Base-by-base conservation (phyloP, 2,797 vertebrate species). In the Rhincodon typus region DNA sequence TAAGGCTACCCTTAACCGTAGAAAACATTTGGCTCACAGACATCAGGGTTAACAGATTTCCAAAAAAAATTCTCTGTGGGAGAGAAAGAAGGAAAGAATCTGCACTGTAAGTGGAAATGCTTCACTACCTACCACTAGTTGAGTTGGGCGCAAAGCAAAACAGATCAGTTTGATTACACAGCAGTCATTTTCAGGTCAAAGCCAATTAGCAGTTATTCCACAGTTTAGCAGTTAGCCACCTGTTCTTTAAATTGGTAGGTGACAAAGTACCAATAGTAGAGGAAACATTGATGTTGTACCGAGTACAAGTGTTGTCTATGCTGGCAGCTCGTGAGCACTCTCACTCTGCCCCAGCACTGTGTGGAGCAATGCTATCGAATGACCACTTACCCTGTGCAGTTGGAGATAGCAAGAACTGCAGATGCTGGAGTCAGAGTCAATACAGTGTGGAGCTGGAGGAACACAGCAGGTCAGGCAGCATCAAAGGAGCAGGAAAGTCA, bases 211-310 rank as follows among this genome's bases (percentile, higher is more conserved):
- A 94, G n/a, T 70, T 70, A 94, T 94, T 42, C 69, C 91, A 94
- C 67, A 69, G 66, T 94, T 94, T 70, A 94, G 66, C 67, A 30
- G 8, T 72, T 94, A 94, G 66, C 93, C 93, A 72, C 67, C 93
- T 94, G 93, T 70, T 38, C 67, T 50, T 94, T 50, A 42, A 72
- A 50, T 46, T 50, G 69, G 93, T 50, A 46, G 25, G 38, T 46
- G 34, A 90, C 53, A 34, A 94, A 72, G 21, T 38, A 94, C 46
- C 25, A 46, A 94, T 21, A 27, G 42, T 27, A 38, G 19, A 72
- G 72, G 67, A 69, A 94, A 30, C 38, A 34, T 46, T 46, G 1
- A 8, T 67, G 17, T 27, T 4, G 6, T 15, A 50, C 34, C 7
- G 30, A 94, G 38, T 27, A 70, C 21, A 46, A 72, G 42, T 46